Base-by-base conservation (phyloP, 2,797 vertebrate species). In the Triplophysa yarkandensis region DNA sequence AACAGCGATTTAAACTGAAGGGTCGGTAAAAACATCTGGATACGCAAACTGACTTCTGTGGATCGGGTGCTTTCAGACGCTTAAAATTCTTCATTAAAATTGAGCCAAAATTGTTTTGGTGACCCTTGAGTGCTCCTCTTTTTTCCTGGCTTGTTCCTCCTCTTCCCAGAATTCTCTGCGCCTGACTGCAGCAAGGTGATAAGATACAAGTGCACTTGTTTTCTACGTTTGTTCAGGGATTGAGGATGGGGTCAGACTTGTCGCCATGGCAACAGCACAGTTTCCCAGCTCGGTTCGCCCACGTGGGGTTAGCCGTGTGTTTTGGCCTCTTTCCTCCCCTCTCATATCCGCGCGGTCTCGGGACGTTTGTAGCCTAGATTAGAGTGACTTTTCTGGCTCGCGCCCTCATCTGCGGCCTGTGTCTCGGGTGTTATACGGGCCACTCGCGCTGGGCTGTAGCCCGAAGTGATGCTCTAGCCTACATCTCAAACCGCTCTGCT, bases 351-450 rank as follows among this genome's bases (percentile, higher is more conserved):
- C 68, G 28, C 17, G 66, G 54, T 41, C 67, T 71, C 55, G 78
- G 75, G 71, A 80, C 75, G 39, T 50, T 58, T 48, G 71, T 80
- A 80, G 64, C 68, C 75, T 75, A 80, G 77, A 82, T 82, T 71
- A 60, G 14, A 82, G 74, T 17, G 70, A 71, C 68, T 72, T 78
- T 78, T 81, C 60, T 73, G 52, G 64, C 74, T 67, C 41, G 27
- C 3, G 3, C 50, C 13, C 64, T 60, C 52, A 3, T n/a, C 36
- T 64, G 65, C 58, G 62, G 46, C 46, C 23, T 54, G 63, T 30
- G 7, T 65, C 68, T 66, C 77, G 6, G 19, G 50, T 62, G 62
- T 44, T 75, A 75, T 77, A 66, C 71, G 46, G 78, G 78, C 67
- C 71, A 75, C 67, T 77, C 77, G 75, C 52, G 67, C 74, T 62